A percentile compares a stretch with the other conserved stretches of the same genome.
Conservation (phyloP, 2,888 invertebrate species). For the Agonopterix subpropinquella region DNA sequence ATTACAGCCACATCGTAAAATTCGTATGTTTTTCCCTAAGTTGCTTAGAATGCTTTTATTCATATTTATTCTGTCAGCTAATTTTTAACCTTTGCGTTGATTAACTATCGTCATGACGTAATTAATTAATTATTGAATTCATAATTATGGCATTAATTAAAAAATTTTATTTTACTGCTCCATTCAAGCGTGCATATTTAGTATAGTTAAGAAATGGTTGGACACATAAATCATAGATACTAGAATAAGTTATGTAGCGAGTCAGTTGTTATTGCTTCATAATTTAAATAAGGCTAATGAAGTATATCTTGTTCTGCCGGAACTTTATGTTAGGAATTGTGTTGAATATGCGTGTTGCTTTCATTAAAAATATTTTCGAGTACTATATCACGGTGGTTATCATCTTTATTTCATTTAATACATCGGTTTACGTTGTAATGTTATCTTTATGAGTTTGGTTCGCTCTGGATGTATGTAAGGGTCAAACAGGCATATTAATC, state of each 20-base stretch:
- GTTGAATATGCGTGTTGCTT: background rate
- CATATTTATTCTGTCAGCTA: slow-evolving; percentile 53
- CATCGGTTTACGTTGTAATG: slow-evolving; percentile 28
- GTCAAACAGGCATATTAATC: slow-evolving; percentile 50
- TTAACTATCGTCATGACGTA: slow-evolving; percentile 57
- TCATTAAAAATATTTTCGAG: background rate
- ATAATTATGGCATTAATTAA: slow-evolving; percentile 52
- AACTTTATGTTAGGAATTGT: slow-evolving; percentile 11
- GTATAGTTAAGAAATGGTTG: slow-evolving; percentile 40
- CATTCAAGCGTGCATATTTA: slow-evolving; percentile 47
- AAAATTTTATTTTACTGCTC: slow-evolving; percentile 51
- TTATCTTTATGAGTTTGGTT: slow-evolving; percentile 40
- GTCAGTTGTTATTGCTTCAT: slow-evolving; percentile 52
- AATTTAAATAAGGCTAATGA: slow-evolving; percentile 61
- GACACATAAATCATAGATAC: slow-evolving; percentile 51
- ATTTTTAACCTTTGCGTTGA: slow-evolving; percentile 58
- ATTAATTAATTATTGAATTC: slow-evolving; percentile 65
- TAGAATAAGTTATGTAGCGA: slow-evolving; percentile 36
- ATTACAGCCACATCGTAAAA: slow-evolving; percentile 36
- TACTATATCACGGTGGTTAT: slow-evolving; percentile 2
- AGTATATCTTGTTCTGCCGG: slow-evolving; percentile 31
- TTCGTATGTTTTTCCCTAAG: slow-evolving; percentile 30
- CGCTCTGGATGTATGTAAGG: slow-evolving; percentile 29
- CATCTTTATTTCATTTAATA: slow-evolving; percentile 9
- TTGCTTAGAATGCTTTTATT: slow-evolving; percentile 30